Conservation (phyloP, 1,140 invertebrate genomes). For the Bombus superbus region DNA sequence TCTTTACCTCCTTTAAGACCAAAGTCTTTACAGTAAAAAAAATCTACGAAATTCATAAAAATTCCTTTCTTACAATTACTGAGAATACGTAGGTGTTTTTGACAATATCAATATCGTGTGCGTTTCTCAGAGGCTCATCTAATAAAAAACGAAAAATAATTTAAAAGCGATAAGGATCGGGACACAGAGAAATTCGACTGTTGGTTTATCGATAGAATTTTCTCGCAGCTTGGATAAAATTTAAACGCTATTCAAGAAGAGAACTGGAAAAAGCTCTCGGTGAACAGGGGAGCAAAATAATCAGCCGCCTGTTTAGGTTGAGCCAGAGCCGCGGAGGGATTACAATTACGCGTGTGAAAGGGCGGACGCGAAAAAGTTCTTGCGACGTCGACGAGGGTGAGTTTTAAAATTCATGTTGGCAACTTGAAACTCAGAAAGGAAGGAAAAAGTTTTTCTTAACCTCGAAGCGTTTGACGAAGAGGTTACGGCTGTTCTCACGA, state of each 20-base stretch:
- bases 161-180: no score
- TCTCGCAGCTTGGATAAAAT: not conserved
- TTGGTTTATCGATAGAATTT: not conserved
- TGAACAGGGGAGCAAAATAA: not conserved
- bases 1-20: no score
- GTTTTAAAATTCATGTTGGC: conserved; percentile 24
- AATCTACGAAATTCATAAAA: no score
- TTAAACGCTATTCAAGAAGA: not conserved
- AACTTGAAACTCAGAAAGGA: not conserved
- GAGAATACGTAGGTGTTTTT: no score
- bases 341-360: conserved; percentile 27
- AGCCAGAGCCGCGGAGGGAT: not conserved
- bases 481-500: not conserved
- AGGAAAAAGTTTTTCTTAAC: conserved; percentile 20
- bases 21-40: no score
- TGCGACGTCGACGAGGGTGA: not conserved
- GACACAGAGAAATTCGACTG: not conserved
- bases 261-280: not conserved
- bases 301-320: conserved; percentile 17
- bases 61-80: no score
- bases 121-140: no score
- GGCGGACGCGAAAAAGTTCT: not conserved
- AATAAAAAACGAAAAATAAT: no score
- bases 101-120: no score
- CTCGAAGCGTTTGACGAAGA: conserved; percentile 24